Percentiles rank a stretch among this genome's conserved stretches.
phyloP scores from a whole-genome alignment of 2,888 invertebrate species.

The Gortyna flavago region DNA sequence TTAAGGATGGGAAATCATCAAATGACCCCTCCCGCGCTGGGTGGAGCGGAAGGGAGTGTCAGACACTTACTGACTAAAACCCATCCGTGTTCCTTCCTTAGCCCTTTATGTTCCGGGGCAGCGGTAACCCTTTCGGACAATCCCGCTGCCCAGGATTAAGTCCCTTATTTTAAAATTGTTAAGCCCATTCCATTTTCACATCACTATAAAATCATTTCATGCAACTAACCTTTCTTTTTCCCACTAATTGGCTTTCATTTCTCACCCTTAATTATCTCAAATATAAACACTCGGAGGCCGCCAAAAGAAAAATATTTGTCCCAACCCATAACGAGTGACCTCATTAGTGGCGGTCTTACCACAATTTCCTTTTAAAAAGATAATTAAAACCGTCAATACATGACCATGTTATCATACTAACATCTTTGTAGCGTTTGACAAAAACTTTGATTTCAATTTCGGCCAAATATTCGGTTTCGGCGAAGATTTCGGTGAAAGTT shows the following conservation, averaged over 20 bases:
- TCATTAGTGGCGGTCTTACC: constrained; percentile 56
- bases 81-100: too few relatives aligned
- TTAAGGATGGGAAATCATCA: too few relatives aligned
- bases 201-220: constrained; percentile 1
- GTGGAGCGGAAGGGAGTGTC: too few relatives aligned
- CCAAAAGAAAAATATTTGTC: constrained; percentile 60
- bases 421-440: not conserved
- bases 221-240: constrained; percentile 33
- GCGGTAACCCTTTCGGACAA: too few relatives aligned
- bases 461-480: constrained; percentile 6
- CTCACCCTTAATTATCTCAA: constrained; percentile 56
- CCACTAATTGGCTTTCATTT: constrained; percentile 53
- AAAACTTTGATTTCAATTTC: not conserved
- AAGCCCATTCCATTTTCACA: not conserved
- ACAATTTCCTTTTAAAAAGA: constrained; percentile 54
- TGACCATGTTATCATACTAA: constrained; percentile 1
- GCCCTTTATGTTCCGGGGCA: too few relatives aligned
- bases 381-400: constrained; percentile 46
- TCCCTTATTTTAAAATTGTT: not conserved
- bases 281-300: constrained; percentile 49
- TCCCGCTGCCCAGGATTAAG: too few relatives aligned
- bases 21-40: too few relatives aligned
- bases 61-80: too few relatives aligned
- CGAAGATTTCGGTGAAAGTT: not conserved
- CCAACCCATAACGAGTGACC: constrained; percentile 58